These are phyloP conservation scores for Apeira syringaria DNA, from an alignment of 2,888 invertebrate genomes.

Conservation along the genomic window DNA sequence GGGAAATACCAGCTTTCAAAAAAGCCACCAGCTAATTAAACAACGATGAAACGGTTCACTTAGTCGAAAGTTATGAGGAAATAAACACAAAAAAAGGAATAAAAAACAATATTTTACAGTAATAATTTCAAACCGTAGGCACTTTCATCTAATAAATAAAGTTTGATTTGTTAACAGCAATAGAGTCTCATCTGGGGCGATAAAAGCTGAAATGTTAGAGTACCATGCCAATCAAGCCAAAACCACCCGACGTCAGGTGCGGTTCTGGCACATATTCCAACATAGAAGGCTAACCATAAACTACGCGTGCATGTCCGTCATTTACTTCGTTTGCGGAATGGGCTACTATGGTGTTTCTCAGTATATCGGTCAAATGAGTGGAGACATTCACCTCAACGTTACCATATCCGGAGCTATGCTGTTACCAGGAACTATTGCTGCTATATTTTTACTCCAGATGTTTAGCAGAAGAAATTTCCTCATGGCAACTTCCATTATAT, in stretches of 20 bases:
- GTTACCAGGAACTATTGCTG: constrained; percentile 84
- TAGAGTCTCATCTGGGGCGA: constrained; percentile 35
- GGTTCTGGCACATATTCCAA: constrained; percentile 60
- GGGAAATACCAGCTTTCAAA: too few relatives aligned
- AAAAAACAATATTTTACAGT: too few relatives aligned
- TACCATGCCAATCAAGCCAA: constrained; percentile 34
- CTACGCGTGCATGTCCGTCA: constrained; percentile 86
- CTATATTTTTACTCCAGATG: constrained; percentile 82
- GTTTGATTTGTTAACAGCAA: constrained; percentile 48
- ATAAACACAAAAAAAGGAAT: too few relatives aligned
- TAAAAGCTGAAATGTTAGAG: constrained; percentile 51
- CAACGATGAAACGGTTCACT: too few relatives aligned
- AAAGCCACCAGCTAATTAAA: too few relatives aligned
- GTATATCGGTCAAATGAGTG: constrained; percentile 89
- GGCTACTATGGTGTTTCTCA: constrained; percentile 93
- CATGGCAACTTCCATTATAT: constrained; percentile 75
- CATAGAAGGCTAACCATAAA: constrained; percentile 82
- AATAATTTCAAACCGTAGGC: too few relatives aligned
- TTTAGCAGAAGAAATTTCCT: constrained; percentile 85
- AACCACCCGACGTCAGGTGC: constrained; percentile 34
- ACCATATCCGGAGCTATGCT: constrained; percentile 87
- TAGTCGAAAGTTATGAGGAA: too few relatives aligned
- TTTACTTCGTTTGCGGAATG: constrained; percentile 91
- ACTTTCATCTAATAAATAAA: too few relatives aligned
- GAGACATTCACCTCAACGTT: constrained; percentile 91